Evolutionary conservation across 1,140 invertebrate genomes (phyloP), one percentile per base, ranked within the genome.

Genomic region (Drosophila bifasciata): DNA sequence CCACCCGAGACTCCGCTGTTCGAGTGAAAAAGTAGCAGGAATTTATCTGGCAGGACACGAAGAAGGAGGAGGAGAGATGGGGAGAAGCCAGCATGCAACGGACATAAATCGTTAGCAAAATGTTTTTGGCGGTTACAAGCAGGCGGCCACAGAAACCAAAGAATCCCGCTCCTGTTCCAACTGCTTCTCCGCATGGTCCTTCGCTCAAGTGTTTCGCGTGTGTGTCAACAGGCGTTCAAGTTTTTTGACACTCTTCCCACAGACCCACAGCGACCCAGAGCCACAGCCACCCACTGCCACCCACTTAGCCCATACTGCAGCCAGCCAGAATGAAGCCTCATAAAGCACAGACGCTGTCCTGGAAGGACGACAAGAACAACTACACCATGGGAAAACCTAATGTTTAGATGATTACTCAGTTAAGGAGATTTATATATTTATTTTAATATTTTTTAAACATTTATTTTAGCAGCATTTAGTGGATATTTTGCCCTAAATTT

Each of bases 81-180:
- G 15, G 21, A 25, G 19, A 61, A 68, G 60, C 53, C 53, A 85
- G 69, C 81, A 76, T 85, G 80, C 71, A 84, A 80, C 80, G 76
- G 80, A 84, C 80, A 84, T 84, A 84, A 84, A 84, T 84, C 80
- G 80, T 84, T 85, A 84, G 80, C 80, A 85, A 84, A 84, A 84
- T 84, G 80, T 80, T 84, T 84, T 85, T 85, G 80, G 80, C 80
- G 80, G 81, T 75, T 84, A 85, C 79, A 84, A 79, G 79, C 76
- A n/a, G 66, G 49, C 69, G 56, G 60, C 56, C 50, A 41, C 68
- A 59, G n/a, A n/a, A 55, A 55, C 61, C 67, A 41, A 53, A 55
- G 76, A 48, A 50, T 43, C 49, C 49, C 44, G n/a, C 45, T 21
- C 15, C 9, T 21, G 13, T 53, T n/a, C 57, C 21, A 1, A 5